These are phyloP conservation scores for Stomatorhinus ivindoensis DNA, from an alignment of 2,113 vertebrate species.

Conservation along the genomic window DNA sequence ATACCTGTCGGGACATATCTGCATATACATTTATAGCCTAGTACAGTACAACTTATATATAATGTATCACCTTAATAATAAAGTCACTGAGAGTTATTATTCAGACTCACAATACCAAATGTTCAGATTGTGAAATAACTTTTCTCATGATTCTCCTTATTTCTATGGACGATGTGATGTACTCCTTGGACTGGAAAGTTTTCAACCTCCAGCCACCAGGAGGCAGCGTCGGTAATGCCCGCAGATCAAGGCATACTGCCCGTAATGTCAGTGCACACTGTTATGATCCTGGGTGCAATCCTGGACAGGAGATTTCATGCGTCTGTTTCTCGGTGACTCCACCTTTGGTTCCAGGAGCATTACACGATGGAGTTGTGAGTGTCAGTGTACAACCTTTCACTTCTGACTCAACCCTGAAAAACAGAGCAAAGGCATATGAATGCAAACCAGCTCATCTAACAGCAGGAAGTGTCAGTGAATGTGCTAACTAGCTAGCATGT, in stretches of 20 bases:
- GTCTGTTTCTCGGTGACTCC: not conserved
- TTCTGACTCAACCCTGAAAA: constrained; percentile 37
- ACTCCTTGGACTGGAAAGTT: not conserved
- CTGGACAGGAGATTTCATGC: not conserved
- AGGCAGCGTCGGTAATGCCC: not conserved
- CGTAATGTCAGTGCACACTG: not conserved
- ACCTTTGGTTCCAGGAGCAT: not conserved
- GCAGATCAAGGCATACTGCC: not conserved
- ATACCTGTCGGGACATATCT: not conserved
- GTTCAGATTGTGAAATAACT: not conserved
- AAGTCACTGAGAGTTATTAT: not conserved
- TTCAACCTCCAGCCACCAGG: not conserved
- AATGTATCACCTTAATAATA: not conserved
- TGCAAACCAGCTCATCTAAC: not conserved
- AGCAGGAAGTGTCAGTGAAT: not conserved
- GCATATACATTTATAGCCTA: not conserved
- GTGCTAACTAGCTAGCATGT: not conserved
- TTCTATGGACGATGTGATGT: not conserved
- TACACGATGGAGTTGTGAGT: not conserved
- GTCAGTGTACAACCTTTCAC: constrained; percentile 9
- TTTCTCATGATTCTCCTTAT: not conserved
- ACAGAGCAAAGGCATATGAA: constrained; percentile 16
- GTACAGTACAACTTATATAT: not conserved
- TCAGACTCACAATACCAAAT: not conserved
- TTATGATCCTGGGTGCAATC: not conserved